phyloP scores from a whole-genome alignment of 2,888 invertebrate species.

The Erpobdella octoculata region DNA sequence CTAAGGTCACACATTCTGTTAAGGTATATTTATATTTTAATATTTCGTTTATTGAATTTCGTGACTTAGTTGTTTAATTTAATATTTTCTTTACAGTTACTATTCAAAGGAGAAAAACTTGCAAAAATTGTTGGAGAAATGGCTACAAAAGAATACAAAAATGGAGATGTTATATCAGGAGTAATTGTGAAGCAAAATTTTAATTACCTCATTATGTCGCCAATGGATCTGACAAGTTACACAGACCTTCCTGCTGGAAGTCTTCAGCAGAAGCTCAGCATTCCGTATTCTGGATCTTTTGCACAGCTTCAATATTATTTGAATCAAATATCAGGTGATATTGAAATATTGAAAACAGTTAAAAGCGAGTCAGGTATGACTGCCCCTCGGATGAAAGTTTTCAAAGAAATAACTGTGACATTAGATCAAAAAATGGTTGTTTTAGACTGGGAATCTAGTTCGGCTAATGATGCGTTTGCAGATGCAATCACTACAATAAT shows the following conservation, averaged over 20 bases:
- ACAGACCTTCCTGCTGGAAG: constrained; percentile 89
- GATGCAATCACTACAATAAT: constrained; percentile 85
- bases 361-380: constrained; percentile 32
- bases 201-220: constrained; percentile 87
- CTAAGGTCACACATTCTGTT: constrained; percentile 85
- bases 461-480: constrained; percentile 94
- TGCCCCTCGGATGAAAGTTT: constrained; percentile 61
- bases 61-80: neutral
- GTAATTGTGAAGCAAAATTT: constrained; percentile 93
- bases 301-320: constrained; percentile 55
- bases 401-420: constrained; percentile 72
- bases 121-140: constrained; percentile 91
- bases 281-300: constrained; percentile 73
- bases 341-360: constrained; percentile 39
- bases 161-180: constrained; percentile 75
- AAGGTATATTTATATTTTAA: constrained; percentile 50
- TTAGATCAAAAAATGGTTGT: constrained; percentile 67
- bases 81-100: constrained; percentile 44
- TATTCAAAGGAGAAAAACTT: constrained; percentile 93
- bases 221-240: constrained; percentile 84
- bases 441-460: constrained; percentile 78
- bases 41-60: neutral
- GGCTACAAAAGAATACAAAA: constrained; percentile 72
- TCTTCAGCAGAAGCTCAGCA: constrained; percentile 81
- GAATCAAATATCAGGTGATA: constrained; percentile 50